These are phyloP conservation scores for Amphimallon solstitiale DNA, from an alignment of 2,888 invertebrate genomes.

Conservation along the genomic window DNA sequence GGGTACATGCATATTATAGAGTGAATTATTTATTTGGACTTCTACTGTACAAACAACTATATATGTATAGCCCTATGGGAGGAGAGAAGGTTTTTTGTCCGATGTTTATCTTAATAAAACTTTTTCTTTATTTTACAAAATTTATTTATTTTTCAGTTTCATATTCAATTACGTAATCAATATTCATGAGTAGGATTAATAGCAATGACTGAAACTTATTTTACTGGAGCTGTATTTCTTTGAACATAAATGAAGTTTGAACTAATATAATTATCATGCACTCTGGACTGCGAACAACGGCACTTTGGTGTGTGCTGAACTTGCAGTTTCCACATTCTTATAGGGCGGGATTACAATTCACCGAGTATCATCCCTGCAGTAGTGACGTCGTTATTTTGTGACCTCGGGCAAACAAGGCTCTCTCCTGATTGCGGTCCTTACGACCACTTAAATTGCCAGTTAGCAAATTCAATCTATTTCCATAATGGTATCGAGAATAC, in stretches of 20 bases:
- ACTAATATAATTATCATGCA: background rate
- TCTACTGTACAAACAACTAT: no score
- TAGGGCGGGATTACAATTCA: slow-evolving; percentile 1
- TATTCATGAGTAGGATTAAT: no score
- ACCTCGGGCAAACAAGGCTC: slow-evolving; percentile 11
- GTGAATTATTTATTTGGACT: no score
- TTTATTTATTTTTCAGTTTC: no score
- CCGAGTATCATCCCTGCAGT: slow-evolving; percentile 16
- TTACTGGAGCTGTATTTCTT: background rate
- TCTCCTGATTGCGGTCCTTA: slow-evolving; percentile 12
- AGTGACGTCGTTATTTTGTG: slow-evolving; percentile 29
- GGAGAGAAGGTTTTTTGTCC: no score
- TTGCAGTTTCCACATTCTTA: slow-evolving; percentile 9
- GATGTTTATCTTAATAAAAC: no score
- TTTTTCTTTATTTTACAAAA: no score
- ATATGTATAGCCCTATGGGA: no score
- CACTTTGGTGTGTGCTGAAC: slow-evolving; percentile 6
- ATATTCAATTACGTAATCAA: no score
- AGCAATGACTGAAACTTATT: no score
- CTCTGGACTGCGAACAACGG: background rate
- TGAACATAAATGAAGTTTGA: slow-evolving; percentile 3
- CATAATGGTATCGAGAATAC: slow-evolving; percentile 22
- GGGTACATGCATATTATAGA: no score
- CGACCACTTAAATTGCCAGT: slow-evolving; percentile 20
- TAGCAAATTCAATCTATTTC: slow-evolving; percentile 32